phyloP scores from a whole-genome alignment of 2,113 vertebrate genomes.

The Strix aluco region DNA sequence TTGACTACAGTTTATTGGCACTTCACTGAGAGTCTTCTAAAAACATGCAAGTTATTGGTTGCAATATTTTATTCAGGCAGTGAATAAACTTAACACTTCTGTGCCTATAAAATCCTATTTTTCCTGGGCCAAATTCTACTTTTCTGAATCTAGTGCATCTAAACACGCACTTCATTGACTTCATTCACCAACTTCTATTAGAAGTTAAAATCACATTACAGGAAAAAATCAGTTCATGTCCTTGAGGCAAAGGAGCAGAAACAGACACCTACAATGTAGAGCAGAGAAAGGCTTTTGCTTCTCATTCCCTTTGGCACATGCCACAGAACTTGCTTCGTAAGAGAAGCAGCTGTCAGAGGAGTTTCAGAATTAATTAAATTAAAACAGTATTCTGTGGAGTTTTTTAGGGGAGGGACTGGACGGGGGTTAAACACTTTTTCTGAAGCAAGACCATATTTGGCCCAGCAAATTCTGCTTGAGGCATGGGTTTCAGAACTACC shows the following conservation, averaged over 20 bases:
- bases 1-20: neutral
- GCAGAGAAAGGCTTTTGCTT: neutral
- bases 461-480: neutral
- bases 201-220: neutral
- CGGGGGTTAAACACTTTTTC: neutral
- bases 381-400: neutral
- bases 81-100: neutral
- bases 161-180: neutral
- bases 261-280: neutral
- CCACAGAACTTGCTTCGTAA: neutral
- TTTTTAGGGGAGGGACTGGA: rapidly evolving
- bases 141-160: neutral
- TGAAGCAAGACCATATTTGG: neutral
- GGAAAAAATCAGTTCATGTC: neutral
- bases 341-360: neutral
- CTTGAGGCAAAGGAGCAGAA: neutral
- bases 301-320: rapidly evolving
- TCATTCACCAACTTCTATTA: neutral
- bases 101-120: neutral
- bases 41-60: neutral
- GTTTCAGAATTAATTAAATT: neutral
- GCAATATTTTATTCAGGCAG: neutral
- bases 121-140: neutral
- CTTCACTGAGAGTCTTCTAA: neutral
- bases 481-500: neutral